Conservation (phyloP, 2,888 invertebrate species). For the Miltochrista miniata region DNA sequence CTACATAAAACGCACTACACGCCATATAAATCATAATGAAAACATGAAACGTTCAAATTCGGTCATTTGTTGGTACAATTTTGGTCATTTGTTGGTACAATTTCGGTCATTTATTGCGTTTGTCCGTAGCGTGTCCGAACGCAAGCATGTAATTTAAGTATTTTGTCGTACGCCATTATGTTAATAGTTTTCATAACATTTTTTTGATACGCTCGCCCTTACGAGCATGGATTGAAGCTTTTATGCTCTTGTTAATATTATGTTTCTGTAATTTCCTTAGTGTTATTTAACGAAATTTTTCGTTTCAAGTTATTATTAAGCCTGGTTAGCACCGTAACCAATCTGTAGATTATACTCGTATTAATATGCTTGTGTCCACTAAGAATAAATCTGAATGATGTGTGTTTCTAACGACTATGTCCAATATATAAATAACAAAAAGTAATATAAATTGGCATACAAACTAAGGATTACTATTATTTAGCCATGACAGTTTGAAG, state of each 20-base stretch:
- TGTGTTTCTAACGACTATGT: too few relatives aligned
- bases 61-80: conserved; percentile 16
- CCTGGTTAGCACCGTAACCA: too few relatives aligned
- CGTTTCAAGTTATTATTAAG: too few relatives aligned
- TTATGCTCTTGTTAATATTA: conserved; percentile 25
- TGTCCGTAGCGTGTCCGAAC: conserved; percentile 47
- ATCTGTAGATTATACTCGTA: too few relatives aligned
- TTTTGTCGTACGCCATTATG: conserved; percentile 78
- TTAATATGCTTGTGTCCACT: too few relatives aligned
- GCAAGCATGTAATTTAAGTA: conserved; percentile 59
- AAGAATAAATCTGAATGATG: too few relatives aligned
- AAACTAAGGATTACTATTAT: too few relatives aligned
- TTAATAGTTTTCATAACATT: conserved; percentile 74
- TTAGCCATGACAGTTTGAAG: too few relatives aligned
- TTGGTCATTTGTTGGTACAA: conserved; percentile 13
- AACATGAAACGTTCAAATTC: conserved; percentile 7
- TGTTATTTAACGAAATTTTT: not conserved
- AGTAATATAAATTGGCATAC: too few relatives aligned
- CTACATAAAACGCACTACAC: not conserved
- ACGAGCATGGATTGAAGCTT: conserved; percentile 22
- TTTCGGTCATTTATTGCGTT: conserved; percentile 24
- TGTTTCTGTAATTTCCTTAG: conserved; percentile 4
- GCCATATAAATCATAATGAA: conserved; percentile 9
- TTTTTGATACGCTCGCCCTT: conserved; percentile 67
- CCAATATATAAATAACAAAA: too few relatives aligned